Percentiles rank a stretch among this genome's conserved stretches.
These are phyloP conservation scores for Erpetoichthys calabaricus DNA, from an alignment of 2,797 vertebrate species.

Conservation along the genomic window DNA sequence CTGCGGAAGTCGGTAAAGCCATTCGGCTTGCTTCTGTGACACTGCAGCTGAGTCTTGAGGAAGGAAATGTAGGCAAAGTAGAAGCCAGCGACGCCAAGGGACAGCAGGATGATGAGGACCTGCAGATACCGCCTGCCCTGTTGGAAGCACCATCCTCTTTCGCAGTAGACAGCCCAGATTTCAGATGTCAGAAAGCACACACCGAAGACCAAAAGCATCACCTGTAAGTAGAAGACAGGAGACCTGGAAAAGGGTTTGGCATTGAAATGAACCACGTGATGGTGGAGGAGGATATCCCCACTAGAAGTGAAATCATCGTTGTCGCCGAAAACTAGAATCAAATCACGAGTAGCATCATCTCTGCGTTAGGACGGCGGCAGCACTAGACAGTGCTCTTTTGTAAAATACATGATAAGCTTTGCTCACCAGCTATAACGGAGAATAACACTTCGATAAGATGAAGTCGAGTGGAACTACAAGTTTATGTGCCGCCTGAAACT, in stretches of 20 bases:
- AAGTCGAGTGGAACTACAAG: too few relatives aligned
- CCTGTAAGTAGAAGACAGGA: slow-evolving; percentile 24
- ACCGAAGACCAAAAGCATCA: slow-evolving; percentile 41
- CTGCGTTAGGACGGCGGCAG: too few relatives aligned
- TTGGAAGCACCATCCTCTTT: slow-evolving; percentile 22
- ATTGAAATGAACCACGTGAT: background rate
- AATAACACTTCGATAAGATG: too few relatives aligned
- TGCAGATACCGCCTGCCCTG: slow-evolving; percentile 30
- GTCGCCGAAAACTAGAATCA: too few relatives aligned
- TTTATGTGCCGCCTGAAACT: too few relatives aligned
- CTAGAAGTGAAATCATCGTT: too few relatives aligned
- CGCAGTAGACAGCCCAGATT: slow-evolving; percentile 26
- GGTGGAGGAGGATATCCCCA: background rate
- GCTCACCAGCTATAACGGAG: too few relatives aligned
- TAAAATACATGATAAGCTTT: too few relatives aligned
- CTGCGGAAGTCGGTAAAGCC: slow-evolving; percentile 39
- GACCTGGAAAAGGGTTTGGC: background rate
- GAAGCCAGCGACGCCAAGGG: slow-evolving; percentile 34
- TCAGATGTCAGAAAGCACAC: slow-evolving; percentile 35
- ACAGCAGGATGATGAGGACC: slow-evolving; percentile 35
- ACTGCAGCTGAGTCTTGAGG: slow-evolving; percentile 21
- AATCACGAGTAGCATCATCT: too few relatives aligned
- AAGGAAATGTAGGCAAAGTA: slow-evolving; percentile 36
- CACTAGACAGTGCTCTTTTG: too few relatives aligned
- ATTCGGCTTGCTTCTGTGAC: slow-evolving; percentile 28